A percentile compares a stretch with the other conserved stretches of the same genome.
phyloP scores from a whole-genome alignment of 1,140 invertebrate species.

The Teleopsis dalmanni region DNA sequence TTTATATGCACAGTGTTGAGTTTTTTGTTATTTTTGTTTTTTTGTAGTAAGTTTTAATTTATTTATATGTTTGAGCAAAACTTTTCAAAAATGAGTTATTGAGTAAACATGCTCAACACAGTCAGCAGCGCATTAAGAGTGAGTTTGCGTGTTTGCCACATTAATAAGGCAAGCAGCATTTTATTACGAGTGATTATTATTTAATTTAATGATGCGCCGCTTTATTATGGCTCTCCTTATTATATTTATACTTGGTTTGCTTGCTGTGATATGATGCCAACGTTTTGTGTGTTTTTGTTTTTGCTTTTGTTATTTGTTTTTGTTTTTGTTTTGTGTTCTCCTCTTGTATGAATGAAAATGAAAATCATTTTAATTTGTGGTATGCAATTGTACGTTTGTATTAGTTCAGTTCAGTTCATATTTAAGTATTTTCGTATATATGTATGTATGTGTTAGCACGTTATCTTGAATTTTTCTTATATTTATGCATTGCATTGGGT shows the following conservation, averaged over 20 bases:
- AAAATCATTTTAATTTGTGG: background rate
- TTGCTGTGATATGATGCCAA: background rate
- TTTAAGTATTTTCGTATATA: background rate
- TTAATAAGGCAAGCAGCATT: too few species aligned
- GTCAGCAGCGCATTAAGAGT: too few species aligned
- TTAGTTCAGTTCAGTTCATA: background rate
- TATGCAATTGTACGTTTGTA: background rate
- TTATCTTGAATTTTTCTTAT: background rate
- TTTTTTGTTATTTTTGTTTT: too few species aligned
- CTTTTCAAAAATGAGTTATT: too few species aligned
- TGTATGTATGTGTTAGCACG: background rate
- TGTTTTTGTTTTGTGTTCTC: background rate
- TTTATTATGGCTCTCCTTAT: background rate
- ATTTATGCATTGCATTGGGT: background rate
- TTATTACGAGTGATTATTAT: too few species aligned
- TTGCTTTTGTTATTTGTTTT: background rate
- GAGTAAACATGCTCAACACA: too few species aligned
- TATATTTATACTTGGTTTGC: background rate
- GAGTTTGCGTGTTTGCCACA: too few species aligned
- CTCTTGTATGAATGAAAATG: slow-evolving; percentile 10
- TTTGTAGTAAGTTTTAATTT: too few species aligned
- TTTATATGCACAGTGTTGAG: too few species aligned
- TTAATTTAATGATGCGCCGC: background rate
- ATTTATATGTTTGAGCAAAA: too few species aligned
- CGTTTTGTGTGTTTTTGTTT: slow-evolving; percentile 2